Base-by-base conservation (phyloP, 2,797 vertebrate species). In the Neopelma chrysocephalum region DNA sequence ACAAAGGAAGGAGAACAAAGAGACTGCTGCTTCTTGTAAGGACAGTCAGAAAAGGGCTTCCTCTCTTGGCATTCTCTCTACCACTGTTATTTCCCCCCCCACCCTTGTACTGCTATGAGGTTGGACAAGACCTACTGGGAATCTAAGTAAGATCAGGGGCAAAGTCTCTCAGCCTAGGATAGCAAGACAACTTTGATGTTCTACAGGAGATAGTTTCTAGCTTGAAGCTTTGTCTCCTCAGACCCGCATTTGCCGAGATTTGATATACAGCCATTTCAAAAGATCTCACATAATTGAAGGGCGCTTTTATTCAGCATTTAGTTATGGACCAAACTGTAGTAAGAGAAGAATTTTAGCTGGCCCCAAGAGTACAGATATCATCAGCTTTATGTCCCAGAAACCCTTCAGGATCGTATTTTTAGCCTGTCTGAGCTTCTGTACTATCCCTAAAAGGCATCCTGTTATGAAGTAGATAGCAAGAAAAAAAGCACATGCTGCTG, bases 361-460 rank as follows among this genome's bases (percentile, higher is more conserved):
- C 66, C 70, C 56, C 66, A 19, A 70, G 87, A 94, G 66, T 77
- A 90, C 54, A 90, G 66, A 48, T 53, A 50, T 93, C 89, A 89
- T 87, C 80, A 82, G 62, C 95, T 93, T 90, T 87, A 48, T 64
- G 64, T 51, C 87, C 80, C 82, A 91, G 58, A 94, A 95, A 83
- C 70, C 83, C 73, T 90, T 83, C 68, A 89, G 88, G 56, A 79
- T 54, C 8, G 3, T 87, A 91, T 95, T 96, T 95, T 97, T 84
- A 96, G 84, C 48, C 58, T 69, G 51, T 94, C 72, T 82, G 43
- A 95, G 68, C 48, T 91, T 89, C 83, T 93, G 43, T 29, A 83
- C 42, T 50, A 68, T 47, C 70, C 86, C 85, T 91, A 47, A 95
- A 96, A 96, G 80, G 92, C 91, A 94, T 92, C 40, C 87, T 90